These are phyloP conservation scores for Collichthys lucidus DNA, from an alignment of 2,113 vertebrate genomes.

Conservation along the genomic window DNA sequence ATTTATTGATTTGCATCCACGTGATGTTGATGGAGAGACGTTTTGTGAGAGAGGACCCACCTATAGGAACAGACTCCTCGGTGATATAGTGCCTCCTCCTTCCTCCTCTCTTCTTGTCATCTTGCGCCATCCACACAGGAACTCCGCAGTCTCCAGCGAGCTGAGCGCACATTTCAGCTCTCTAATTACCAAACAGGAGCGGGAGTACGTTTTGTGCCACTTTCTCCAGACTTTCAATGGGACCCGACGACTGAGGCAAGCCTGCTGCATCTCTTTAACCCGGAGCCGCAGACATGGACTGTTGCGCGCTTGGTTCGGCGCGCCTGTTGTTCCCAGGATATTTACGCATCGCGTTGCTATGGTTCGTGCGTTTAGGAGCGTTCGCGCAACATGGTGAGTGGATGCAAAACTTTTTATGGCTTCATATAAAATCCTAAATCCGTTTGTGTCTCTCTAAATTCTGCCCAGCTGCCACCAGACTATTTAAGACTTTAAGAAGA, in stretches of 20 bases:
- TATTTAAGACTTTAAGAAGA: background rate
- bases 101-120: background rate
- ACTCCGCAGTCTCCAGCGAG: constrained; percentile 7
- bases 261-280: background rate
- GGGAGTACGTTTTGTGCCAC: background rate
- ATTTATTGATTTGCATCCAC: background rate
- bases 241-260: constrained; percentile 30
- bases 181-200: background rate
- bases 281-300: constrained; percentile 63
- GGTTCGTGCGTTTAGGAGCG: constrained; percentile 23
- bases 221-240: constrained; percentile 47
- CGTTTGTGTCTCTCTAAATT: background rate
- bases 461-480: background rate
- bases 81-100: background rate
- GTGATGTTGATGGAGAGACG: background rate
- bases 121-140: background rate
- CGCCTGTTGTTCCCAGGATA: constrained; percentile 12
- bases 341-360: constrained; percentile 64
- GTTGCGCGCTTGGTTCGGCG: constrained; percentile 17
- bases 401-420: background rate
- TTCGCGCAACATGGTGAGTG: constrained; percentile 68
- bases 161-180: background rate
- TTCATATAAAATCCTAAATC: background rate
- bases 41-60: constrained; percentile 21
- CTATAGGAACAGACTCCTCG: background rate